phyloP scores from a whole-genome alignment of 2,888 invertebrate genomes.

The Priocnemis perturbator region DNA sequence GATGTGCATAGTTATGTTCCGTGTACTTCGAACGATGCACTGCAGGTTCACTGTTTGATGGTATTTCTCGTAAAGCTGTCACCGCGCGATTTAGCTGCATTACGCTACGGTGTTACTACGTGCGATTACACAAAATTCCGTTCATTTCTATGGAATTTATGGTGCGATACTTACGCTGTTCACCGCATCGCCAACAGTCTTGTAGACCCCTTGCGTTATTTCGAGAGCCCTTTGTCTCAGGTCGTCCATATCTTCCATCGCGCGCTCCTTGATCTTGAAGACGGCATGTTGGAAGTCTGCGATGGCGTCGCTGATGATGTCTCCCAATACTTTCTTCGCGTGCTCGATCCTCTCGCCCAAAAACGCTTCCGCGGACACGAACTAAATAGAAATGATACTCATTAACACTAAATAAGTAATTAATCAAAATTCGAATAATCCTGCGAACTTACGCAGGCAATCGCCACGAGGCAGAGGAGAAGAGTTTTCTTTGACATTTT shows the following conservation, averaged over 20 bases:
- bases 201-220: slow-evolving; percentile 20
- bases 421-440: neutral
- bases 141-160: no score
- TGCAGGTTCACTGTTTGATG: no score
- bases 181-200: slow-evolving; percentile 26
- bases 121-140: no score
- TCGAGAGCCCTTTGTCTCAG: slow-evolving; percentile 31
- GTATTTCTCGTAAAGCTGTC: no score
- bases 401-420: no score
- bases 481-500: slow-evolving; percentile 50
- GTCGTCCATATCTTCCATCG: slow-evolving; percentile 14
- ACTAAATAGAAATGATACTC: neutral
- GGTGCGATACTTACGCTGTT: slow-evolving; percentile 29
- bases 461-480: slow-evolving; percentile 39
- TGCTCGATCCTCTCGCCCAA: neutral
- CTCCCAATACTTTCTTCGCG: slow-evolving; percentile 32
- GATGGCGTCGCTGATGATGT: slow-evolving; percentile 35
- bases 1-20: no score
- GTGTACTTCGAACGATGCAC: no score
- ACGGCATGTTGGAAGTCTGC: slow-evolving; percentile 29
- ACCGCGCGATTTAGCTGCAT: no score
- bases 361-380: no score
- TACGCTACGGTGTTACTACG: no score
- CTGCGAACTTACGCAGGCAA: slow-evolving; percentile 48
- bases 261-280: slow-evolving; percentile 31